Conservation (phyloP, 2,888 invertebrate species). For the Phasia obesa region DNA sequence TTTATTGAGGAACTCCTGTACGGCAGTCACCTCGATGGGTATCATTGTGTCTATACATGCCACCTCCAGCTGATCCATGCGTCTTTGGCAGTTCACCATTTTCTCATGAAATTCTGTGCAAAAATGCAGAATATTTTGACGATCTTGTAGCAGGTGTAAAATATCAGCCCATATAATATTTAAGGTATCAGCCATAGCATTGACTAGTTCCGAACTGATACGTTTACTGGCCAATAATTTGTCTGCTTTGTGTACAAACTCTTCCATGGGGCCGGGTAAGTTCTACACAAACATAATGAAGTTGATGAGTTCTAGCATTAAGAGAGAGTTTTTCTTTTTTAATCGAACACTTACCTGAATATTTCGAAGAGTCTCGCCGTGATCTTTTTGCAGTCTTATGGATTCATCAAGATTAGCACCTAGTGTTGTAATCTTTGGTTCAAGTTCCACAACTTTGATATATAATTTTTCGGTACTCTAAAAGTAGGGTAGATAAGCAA, state of each 20-base stretch:
- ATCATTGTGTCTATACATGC: conserved; percentile 87
- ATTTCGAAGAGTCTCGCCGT: conserved; percentile 92
- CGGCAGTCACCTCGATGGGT: conserved; percentile 88
- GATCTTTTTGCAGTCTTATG: conserved; percentile 88
- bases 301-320: neutral
- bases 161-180: conserved; percentile 92
- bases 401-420: conserved; percentile 91
- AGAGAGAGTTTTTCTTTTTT: neutral
- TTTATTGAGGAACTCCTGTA: conserved; percentile 87
- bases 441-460: conserved; percentile 92
- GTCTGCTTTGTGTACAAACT: conserved; percentile 93
- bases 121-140: conserved; percentile 89
- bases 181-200: conserved; percentile 93
- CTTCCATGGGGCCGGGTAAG: conserved; percentile 94
- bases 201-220: conserved; percentile 90
- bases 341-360: conserved; percentile 85
- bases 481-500: conserved; percentile 77
- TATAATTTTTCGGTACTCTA: conserved; percentile 92
- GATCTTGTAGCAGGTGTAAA: conserved; percentile 88
- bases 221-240: conserved; percentile 90
- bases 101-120: conserved; percentile 90
- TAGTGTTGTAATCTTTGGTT: conserved; percentile 91
- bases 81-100: conserved; percentile 87
- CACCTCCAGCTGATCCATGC: conserved; percentile 87
- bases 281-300: conserved; percentile 84